Conservation (phyloP, 2,888 invertebrate genomes). For the Troglohyphantes excavatus region DNA sequence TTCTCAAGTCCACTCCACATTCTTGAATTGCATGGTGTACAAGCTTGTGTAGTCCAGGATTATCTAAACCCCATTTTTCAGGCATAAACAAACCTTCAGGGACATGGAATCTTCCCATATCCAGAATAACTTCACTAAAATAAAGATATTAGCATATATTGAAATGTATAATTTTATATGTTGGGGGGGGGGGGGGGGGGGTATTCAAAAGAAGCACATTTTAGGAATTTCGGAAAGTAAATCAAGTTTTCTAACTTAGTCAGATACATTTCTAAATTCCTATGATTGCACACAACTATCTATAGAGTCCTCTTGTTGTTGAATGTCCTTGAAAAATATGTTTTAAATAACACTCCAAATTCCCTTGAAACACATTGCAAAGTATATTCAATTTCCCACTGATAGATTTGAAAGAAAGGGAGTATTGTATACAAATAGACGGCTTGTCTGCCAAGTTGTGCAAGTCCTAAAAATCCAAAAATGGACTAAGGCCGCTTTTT, state of each 20-base stretch:
- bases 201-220: background rate
- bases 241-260: background rate
- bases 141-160: background rate
- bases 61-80: slow-evolving; percentile 85
- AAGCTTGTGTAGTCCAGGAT: slow-evolving; percentile 85
- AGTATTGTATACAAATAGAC: no score
- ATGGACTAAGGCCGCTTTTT: no score
- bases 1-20: slow-evolving; percentile 85
- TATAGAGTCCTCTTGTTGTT: no score
- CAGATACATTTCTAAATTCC: no score
- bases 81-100: slow-evolving; percentile 85
- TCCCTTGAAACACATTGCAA: no score
- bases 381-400: no score
- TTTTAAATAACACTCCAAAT: no score
- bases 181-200: background rate
- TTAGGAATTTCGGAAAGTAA: background rate
- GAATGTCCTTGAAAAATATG: no score
- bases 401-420: no score
- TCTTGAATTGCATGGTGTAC: slow-evolving; percentile 85
- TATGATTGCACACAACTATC: no score
- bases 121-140: slow-evolving; percentile 80
- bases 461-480: no score
- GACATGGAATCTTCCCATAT: slow-evolving; percentile 83
- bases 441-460: no score
- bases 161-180: background rate